A percentile compares a stretch with the other conserved stretches of the same genome.
phyloP scores from a whole-genome alignment of 2,797 vertebrate genomes.

The Trachurus trachurus region DNA sequence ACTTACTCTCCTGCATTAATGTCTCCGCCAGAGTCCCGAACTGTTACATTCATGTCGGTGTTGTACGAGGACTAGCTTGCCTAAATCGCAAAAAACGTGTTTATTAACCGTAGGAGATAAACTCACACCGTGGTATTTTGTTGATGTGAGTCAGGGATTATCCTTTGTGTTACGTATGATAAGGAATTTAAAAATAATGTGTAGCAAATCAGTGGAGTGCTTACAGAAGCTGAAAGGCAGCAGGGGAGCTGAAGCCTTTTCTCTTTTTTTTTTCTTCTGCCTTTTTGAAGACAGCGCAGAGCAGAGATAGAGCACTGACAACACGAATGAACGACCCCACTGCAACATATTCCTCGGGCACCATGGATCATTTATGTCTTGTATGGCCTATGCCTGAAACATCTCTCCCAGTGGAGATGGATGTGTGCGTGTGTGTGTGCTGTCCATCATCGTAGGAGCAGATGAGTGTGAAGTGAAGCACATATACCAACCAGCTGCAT shows the following conservation, averaged over 20 bases:
- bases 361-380: constrained; percentile 71
- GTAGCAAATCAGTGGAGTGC: constrained; percentile 28
- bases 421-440: constrained; percentile 46
- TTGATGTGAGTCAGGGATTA: constrained; percentile 47
- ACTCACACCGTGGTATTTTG: constrained; percentile 56
- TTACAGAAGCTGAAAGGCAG: constrained; percentile 45
- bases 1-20: constrained; percentile 75
- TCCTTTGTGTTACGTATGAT: constrained; percentile 52
- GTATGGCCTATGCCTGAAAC: constrained; percentile 65
- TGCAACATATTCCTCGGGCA: constrained; percentile 55
- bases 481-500: constrained; percentile 59
- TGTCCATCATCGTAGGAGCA: constrained; percentile 70
- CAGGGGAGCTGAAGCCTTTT: constrained; percentile 38
- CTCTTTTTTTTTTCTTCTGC: background rate
- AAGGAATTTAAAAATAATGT: constrained; percentile 59
- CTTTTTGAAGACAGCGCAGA: constrained; percentile 39
- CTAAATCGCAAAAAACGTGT: constrained; percentile 60
- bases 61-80: constrained; percentile 43
- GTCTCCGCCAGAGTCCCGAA: constrained; percentile 66
- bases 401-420: constrained; percentile 65
- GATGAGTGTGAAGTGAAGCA: constrained; percentile 75
- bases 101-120: constrained; percentile 60
- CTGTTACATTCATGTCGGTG: constrained; percentile 57
- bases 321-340: constrained; percentile 59
- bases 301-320: constrained; percentile 55